Percentiles rank a stretch among this genome's conserved stretches.
Evolutionary conservation across 23 tunicate species (phyloP).

Genomic region (Halocynthia roretzi): DNA sequence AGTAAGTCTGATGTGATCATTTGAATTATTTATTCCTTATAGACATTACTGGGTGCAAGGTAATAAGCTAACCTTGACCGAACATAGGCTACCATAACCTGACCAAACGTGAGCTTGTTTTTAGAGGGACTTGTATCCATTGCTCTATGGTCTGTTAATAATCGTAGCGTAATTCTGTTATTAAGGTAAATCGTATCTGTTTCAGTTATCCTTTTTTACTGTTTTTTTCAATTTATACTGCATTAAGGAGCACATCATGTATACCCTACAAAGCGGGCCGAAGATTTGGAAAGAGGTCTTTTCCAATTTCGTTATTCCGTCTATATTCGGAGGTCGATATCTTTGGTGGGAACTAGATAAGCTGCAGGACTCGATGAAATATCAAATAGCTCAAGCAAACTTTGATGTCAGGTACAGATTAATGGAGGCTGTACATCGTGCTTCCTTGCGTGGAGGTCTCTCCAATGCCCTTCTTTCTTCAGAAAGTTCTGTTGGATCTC

Average conservation of each 20-base stretch:
- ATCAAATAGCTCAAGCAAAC: slow-evolving; percentile 45
- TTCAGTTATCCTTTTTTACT: not conserved
- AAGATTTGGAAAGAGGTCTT: slow-evolving; percentile 39
- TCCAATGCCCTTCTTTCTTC: slow-evolving; percentile 55
- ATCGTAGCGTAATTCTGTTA: not conserved
- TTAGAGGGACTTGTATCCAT: too few relatives aligned
- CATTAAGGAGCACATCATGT: slow-evolving; percentile 7
- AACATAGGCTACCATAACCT: too few relatives aligned
- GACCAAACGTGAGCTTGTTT: too few relatives aligned
- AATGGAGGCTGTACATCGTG: slow-evolving; percentile 72
- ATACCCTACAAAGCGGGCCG: slow-evolving; percentile 9
- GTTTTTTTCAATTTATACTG: not conserved
- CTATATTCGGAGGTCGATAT: slow-evolving; percentile 44
- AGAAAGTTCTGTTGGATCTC: slow-evolving; percentile 66
- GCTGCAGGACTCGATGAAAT: slow-evolving; percentile 37
- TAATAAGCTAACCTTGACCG: too few relatives aligned
- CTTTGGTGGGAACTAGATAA: slow-evolving; percentile 69
- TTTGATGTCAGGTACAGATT: slow-evolving; percentile 44
- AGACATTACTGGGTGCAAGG: too few relatives aligned
- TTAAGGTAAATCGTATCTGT: not conserved
- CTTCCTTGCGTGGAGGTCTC: slow-evolving; percentile 59
- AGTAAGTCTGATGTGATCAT: too few relatives aligned
- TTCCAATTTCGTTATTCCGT: slow-evolving; percentile 41
- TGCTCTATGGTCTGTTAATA: not conserved
- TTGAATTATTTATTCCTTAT: too few relatives aligned